Conservation (phyloP, 2,888 invertebrate genomes). For the Caenorhabditis japonica region DNA sequence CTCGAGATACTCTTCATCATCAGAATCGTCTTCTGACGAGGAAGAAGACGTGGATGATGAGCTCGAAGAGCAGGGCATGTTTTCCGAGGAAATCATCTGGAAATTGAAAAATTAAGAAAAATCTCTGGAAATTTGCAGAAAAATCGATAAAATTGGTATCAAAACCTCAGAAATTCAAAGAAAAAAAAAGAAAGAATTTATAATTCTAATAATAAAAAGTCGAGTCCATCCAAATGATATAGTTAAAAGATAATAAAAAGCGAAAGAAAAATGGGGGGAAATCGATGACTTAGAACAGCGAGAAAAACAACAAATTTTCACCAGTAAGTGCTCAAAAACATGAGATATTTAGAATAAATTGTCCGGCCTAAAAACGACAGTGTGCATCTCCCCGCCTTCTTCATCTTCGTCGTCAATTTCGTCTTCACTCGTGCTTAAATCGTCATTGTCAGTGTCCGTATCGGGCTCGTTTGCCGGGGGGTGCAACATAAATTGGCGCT, state of each 20-base stretch:
- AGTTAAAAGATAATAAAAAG: neutral
- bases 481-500: no score
- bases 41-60: constrained; percentile 22
- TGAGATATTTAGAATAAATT: no score
- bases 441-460: no score
- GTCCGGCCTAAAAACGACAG: no score
- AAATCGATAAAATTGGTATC: neutral
- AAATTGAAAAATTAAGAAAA: neutral
- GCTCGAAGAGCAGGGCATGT: neutral
- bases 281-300: constrained; percentile 3
- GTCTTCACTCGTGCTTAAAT: no score
- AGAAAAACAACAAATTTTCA: no score
- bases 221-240: constrained; percentile 1
- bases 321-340: no score
- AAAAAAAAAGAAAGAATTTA: neutral
- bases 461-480: no score
- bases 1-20: constrained; percentile 23
- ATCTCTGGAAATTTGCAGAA: neutral
- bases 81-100: constrained; percentile 1
- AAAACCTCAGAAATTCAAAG: neutral
- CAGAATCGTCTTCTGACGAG: constrained; percentile 28
- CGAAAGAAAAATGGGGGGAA: neutral
- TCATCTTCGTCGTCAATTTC: no score
- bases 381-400: no score
- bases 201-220: constrained; percentile 2